Percentiles rank a stretch among this genome's conserved stretches.
Evolutionary conservation across 2,797 vertebrate genomes (phyloP).

Genomic region (Smutsia gigantea): DNA sequence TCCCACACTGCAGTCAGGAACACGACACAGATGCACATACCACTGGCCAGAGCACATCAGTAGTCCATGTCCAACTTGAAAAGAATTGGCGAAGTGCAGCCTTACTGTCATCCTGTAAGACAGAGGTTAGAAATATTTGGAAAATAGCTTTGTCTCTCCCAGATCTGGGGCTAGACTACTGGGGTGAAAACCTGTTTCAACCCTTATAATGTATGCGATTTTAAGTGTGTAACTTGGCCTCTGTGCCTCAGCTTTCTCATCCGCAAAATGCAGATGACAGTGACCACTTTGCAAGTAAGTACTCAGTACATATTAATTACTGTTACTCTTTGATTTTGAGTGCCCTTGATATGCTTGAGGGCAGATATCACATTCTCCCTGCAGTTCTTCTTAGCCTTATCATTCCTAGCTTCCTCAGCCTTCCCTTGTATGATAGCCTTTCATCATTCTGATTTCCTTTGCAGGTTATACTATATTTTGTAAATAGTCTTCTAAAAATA

Average conservation of each 20-base stretch:
- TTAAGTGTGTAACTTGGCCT: neutral
- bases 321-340: neutral
- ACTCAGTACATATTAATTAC: neutral
- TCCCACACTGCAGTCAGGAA: neutral
- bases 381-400: neutral
- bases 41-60: neutral
- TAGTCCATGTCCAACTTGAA: neutral
- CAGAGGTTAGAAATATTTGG: neutral
- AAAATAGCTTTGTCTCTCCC: neutral
- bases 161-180: neutral
- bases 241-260: neutral
- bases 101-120: neutral
- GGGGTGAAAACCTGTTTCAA: neutral
- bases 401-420: neutral
- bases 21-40: neutral
- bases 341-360: neutral
- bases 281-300: neutral
- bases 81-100: neutral
- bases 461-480: neutral
- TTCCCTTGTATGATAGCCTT: neutral
- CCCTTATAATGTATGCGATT: neutral
- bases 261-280: neutral
- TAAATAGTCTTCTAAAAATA: conserved; percentile 35
- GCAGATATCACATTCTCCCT: neutral
- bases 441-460: neutral